Base-by-base conservation (phyloP, 2,797 vertebrate genomes). In the Argyrosomus regius region DNA sequence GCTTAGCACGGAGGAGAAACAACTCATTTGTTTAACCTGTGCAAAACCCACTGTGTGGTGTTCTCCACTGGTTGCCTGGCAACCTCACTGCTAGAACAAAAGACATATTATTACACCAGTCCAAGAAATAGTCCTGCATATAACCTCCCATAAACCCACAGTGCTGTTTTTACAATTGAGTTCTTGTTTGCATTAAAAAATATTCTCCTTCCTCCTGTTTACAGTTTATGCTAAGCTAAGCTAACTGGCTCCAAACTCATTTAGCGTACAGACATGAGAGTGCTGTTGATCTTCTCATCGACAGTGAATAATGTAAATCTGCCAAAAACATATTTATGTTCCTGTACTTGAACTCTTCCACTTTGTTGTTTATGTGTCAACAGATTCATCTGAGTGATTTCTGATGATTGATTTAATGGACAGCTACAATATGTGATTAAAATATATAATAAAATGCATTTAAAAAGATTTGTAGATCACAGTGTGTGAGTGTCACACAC, bases 11-110 rank as follows among this genome's bases (percentile, higher is more conserved):
- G 8, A 39, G 35, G 35, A 39, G 35, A 39, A 39, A 39, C 35
- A 9, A 2, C 35, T 39, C 35, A 39, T 39, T 9, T 39, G 35
- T 39, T 39, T 39, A 39, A 39, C 35, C 35, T 39, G 35, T 39
- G 35, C 35, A 39, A 39, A 39, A 39, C 35, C 35, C 35, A 39
- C 8, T 39, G 35, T 39, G 35, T 39, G 8, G 35, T 39, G 35
- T 39, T 61, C 2, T 26, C 16, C 24, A 35, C 26, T 39, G 16
- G 45, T 70, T 48, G 68, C 68, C 56, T 49, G 56, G 68, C 45
- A 71, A 49, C 54, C 18, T n/a, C 39, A 22, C 28, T 57, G 39
- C 4, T 11, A 31, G 24, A 48, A n/a, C 31, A 35, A n/a, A 52
- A 52, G 28, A 39, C 35, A 39, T 39, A 39, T 35, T 31, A 66